Percentiles rank a stretch among this genome's conserved stretches.
Evolutionary conservation across 1,140 invertebrate genomes (phyloP).

Genomic region (Ceratitis capitata): DNA sequence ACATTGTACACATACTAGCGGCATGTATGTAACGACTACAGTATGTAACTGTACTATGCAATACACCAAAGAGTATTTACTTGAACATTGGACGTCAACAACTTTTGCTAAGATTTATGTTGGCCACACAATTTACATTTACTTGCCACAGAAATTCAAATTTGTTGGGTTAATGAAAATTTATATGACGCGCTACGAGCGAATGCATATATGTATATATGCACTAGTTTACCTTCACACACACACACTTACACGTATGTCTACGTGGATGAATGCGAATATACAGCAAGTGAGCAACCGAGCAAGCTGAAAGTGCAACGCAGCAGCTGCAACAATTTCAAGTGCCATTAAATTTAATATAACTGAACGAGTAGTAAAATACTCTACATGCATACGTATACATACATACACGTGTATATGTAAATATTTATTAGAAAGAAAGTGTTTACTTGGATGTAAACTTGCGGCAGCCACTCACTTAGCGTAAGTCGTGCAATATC

Average conservation of each 20-base stretch:
- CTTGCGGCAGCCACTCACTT: constrained; percentile 15
- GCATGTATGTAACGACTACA: too few relatives aligned
- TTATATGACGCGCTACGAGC: constrained; percentile 1
- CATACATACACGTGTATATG: not conserved
- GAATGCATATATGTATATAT: too few relatives aligned
- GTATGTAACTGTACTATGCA: not conserved
- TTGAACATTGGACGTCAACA: constrained; percentile 8
- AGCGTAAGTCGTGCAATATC: constrained; percentile 3
- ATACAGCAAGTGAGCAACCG: not conserved
- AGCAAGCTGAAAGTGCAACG: not conserved
- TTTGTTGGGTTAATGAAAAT: constrained; percentile 38
- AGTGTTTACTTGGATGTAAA: not conserved
- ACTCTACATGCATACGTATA: not conserved
- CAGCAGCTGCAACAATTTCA: constrained; percentile 31
- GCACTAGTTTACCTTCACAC: too few relatives aligned
- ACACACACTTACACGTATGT: not conserved
- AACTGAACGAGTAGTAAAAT: constrained; percentile 16
- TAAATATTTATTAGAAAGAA: not conserved
- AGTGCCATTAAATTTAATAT: constrained; percentile 31
- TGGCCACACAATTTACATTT: constrained; percentile 33
- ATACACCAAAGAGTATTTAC: constrained; percentile 33
- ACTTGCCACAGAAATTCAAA: constrained; percentile 38
- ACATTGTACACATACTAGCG: too few relatives aligned
- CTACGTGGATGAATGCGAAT: not conserved
- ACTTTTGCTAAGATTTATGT: constrained; percentile 36